A percentile compares a stretch with the other conserved stretches of the same genome.
Conservation (phyloP, 2,888 invertebrate species). For the Latrodectus elegans region DNA sequence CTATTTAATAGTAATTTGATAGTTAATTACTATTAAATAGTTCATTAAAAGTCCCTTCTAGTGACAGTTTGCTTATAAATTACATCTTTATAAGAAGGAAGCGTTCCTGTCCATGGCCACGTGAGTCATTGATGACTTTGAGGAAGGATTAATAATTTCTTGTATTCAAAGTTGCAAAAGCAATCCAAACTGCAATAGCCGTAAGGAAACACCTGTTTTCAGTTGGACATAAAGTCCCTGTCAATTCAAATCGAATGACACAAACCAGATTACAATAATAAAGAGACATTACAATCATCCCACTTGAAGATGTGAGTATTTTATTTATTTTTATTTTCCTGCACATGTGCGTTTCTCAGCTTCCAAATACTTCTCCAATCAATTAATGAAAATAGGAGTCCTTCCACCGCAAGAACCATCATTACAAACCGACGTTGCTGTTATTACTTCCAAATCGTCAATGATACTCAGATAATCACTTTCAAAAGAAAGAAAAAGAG, state of each 20-base stretch:
- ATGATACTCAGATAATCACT: neutral
- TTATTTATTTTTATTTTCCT: neutral
- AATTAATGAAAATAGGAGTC: neutral
- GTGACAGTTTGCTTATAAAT: too few species aligned
- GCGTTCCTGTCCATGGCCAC: too few species aligned
- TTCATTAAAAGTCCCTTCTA: too few species aligned
- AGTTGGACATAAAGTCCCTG: too few species aligned
- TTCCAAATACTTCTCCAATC: neutral
- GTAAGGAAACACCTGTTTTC: neutral
- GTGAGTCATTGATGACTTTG: too few species aligned
- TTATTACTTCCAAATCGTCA: conserved; percentile 21
- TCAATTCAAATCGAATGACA: neutral
- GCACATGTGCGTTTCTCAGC: neutral
- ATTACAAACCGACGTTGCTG: conserved; percentile 36
- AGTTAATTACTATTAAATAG: too few species aligned
- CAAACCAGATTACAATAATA: neutral
- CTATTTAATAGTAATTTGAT: too few species aligned
- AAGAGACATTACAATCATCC: neutral
- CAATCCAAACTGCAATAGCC: too few species aligned
- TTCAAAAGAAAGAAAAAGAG: neutral
- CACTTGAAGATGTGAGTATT: too few species aligned
- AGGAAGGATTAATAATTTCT: too few species aligned
- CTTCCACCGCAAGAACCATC: conserved; percentile 4
- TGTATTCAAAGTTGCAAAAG: too few species aligned
- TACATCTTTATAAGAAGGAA: too few species aligned